Evolutionary conservation across 2,888 invertebrate species (phyloP), one percentile per base, ranked within the genome.

Genomic region (Ganaspis brasiliensis): DNA sequence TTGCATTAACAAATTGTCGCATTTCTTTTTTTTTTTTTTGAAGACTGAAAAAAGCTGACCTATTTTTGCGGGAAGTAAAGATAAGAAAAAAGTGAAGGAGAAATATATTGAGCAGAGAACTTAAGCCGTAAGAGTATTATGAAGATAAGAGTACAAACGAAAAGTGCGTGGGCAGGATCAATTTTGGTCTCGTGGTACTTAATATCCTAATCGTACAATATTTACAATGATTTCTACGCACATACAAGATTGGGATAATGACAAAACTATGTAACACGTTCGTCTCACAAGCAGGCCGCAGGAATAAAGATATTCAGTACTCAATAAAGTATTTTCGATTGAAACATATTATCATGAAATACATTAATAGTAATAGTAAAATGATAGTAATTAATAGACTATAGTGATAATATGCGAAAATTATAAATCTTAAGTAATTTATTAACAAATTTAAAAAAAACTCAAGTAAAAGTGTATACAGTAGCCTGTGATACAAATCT

Each of bases 41-140:
- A 19, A 19, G 9, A 52, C 40, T 40, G 40, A 8, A 40, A 12
- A 40, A 52, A 52, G 5, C 49, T 6, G n/a, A 49, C 1, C 16
- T 49, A 16, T 49, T n/a, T 49, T 49, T 49, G 49, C n/a, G 49
- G 16, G n/a, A 52, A 52, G 52, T 52, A 19, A 19, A 52, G 19
- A 52, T 52, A 52, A 19, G 52, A 40, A 40, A 40, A 40, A 40
- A 40, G 19, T 5, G 19, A 16, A 19, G 16, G 52, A 52, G 19
- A 52, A 19, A 52, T 40, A 40, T 19, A 52, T 52, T 24, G 45
- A 45, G 45, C 21, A 37, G 21, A 24, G 24, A 24, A 80, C 75
- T 83, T 82, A 82, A 84, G 82, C 77, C 81, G 79, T 82, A 82
- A 85, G 84, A 85, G 81, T 81, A 86, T 85, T 83, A 85, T 81